Evolutionary conservation across 2,888 invertebrate species (phyloP), one percentile per base, ranked within the genome.

Genomic region (Limnephilus auricula): DNA sequence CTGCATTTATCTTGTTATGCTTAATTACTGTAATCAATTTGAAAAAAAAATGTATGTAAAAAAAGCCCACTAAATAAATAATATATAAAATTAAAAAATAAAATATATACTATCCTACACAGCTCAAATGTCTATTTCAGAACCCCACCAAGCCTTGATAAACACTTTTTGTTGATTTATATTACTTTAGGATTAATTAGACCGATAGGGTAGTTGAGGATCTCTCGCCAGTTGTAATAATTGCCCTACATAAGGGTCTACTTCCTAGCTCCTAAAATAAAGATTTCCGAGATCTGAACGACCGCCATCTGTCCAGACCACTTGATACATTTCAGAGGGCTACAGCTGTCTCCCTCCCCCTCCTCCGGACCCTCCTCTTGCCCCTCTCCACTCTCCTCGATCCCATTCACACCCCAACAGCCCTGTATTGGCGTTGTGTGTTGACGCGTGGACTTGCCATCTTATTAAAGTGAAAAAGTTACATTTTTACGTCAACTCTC

Each of bases 261-360:
- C 65, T 65, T 65, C 65, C 25, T 65, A n/a, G 65, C 65, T 65
- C 65, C 65, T 65, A n/a, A 65, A 65, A 65, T 65, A 65, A 65
- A 65, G 65, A 65, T 65, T 9, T 65, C 65, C 65, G 65, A 65
- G 65, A 65, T n/a, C 65, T 65, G n/a, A 65, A 65, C 82, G 34
- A 82, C 37, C 37, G 34, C 82, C 82, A 82, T 82, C 34, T 82
- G 82, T 82, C 82, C 82, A 82, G 82, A 82, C 25, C 82, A 32
- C 82, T 82, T 82, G 82, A 82, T 82, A 32, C 34, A 34, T 82
- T 34, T 32, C 82, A 15, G 65, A 65, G 65, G 65, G 65, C 25
- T 65, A 9, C 65, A 65, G 6, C 65, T 65, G 65, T 25, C 82
- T 25, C 82, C 82, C 34, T 34, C 32, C 31, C 13, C 40, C 40